Base-by-base conservation (phyloP, 2,797 vertebrate genomes). In the Syndactyla subalaris region DNA sequence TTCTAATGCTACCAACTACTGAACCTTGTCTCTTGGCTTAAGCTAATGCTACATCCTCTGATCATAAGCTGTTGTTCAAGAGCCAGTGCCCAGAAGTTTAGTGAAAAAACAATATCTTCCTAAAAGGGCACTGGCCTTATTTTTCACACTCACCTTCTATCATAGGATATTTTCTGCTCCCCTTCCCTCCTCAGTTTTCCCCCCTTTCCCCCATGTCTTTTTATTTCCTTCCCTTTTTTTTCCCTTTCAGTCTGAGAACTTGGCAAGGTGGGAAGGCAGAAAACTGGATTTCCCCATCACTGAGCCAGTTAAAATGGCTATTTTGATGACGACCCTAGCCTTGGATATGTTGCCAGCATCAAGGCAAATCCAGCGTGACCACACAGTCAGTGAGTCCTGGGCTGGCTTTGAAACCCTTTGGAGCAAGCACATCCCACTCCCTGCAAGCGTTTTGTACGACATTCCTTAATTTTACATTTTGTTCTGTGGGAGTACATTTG, bases 401-500 rank as follows among this genome's bases (percentile, higher is more conserved):
- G 45, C 79, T 84, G 66, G 89, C 58, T 92, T 65, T 81, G 85
- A 91, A 94, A 83, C 6, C 14, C 41, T 57, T 79, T 66, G 71
- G 75, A 95, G 75, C 57, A 85, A 96, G 79, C n/a, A 88, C 70
- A 91, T 88, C 94, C 86, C 84, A 76, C 80, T 94, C 75, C 88
- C 92, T 52, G 83, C 73, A 85, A 95, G 87, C 7, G 0, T 86
- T 94, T 94, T 13, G 3, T 68, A 88, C 0, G 17, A n/a, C 67
- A 91, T 95, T 96, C 95, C 73, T 96, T 93, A 71, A 71, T 63
- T 94, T 95, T 87, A 90, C 84, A 76, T 96, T 96, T 94, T 93
- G 91, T 93, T 96, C 95, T 88, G 65, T 94, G 88, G 32, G 84
- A 92, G 87, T 81, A 95, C 95, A 96, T 97, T 97, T 97, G 96